Percentiles rank a stretch among this genome's conserved stretches.
These are phyloP conservation scores for Isaurus tuberculatus DNA, from an alignment of 92 coral and sea anemone species.

Conservation along the genomic window DNA sequence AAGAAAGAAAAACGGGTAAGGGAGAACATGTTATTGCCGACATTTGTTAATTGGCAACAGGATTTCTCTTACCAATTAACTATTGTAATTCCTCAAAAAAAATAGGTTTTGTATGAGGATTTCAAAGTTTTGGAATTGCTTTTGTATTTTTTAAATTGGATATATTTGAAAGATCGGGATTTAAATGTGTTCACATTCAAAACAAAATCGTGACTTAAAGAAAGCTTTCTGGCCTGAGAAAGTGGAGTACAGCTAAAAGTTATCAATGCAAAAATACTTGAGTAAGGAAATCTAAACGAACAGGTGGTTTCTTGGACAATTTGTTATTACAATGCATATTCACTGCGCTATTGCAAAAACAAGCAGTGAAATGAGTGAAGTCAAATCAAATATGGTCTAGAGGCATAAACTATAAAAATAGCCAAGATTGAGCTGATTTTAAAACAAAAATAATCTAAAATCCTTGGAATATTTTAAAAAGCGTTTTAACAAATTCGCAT, in stretches of 20 bases:
- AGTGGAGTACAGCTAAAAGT: not conserved
- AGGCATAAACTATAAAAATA: not conserved
- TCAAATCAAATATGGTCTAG: not conserved
- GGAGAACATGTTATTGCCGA: not conserved
- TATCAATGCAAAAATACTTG: not conserved
- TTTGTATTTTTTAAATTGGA: not conserved
- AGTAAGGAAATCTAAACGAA: not conserved
- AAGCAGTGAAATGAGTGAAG: conserved; percentile 26
- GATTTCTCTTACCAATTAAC: not conserved
- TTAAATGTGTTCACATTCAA: not conserved
- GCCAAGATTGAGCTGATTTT: not conserved
- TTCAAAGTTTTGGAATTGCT: not conserved
- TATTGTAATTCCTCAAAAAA: not conserved
- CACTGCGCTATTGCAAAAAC: not conserved
- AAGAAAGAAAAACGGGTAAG: not conserved
- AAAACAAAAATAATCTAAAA: not conserved
- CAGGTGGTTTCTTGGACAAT: not conserved
- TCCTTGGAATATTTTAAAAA: not conserved
- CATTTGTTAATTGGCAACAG: not conserved
- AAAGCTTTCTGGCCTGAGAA: not conserved
- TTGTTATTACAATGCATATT: not conserved
- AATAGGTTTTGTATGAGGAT: not conserved
- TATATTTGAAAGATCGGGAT: not conserved
- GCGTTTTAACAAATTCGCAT: not conserved
- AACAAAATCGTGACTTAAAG: conserved; percentile 12